Conservation (phyloP, 2,888 invertebrate species). For the Luperina nickerlii region DNA sequence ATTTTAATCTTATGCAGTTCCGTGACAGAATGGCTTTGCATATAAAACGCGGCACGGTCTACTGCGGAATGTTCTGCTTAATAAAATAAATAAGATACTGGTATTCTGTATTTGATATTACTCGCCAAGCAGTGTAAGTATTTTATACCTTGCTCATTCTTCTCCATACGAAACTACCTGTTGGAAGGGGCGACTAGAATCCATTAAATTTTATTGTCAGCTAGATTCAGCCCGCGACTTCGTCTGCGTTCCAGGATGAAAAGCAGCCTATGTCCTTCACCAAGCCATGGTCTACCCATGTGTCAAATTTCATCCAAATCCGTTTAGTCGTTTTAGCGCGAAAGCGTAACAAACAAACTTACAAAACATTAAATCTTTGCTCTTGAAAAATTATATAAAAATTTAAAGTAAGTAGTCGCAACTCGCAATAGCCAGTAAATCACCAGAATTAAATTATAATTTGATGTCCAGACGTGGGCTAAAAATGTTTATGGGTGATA, state of each 20-base stretch:
- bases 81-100: constrained; percentile 42
- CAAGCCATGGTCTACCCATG: too few relatives aligned
- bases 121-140: neutral
- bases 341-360: too few relatives aligned
- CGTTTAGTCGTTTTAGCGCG: too few relatives aligned
- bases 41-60: constrained; percentile 57
- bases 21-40: constrained; percentile 45
- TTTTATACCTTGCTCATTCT: neutral
- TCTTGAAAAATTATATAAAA: neutral
- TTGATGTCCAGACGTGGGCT: neutral
- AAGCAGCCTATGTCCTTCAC: too few relatives aligned
- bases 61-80: constrained; percentile 26
- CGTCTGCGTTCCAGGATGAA: too few relatives aligned
- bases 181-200: too few relatives aligned
- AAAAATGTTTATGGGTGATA: too few relatives aligned
- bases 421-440: neutral
- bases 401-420: neutral
- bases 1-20: constrained; percentile 65
- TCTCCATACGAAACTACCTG: too few relatives aligned
- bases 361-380: too few relatives aligned
- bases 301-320: too few relatives aligned
- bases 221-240: too few relatives aligned
- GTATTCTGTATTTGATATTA: constrained; percentile 18
- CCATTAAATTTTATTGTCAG: too few relatives aligned
- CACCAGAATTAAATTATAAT: neutral